Conservation (phyloP, 2,888 invertebrate genomes). For the Candidula unifasciata region DNA sequence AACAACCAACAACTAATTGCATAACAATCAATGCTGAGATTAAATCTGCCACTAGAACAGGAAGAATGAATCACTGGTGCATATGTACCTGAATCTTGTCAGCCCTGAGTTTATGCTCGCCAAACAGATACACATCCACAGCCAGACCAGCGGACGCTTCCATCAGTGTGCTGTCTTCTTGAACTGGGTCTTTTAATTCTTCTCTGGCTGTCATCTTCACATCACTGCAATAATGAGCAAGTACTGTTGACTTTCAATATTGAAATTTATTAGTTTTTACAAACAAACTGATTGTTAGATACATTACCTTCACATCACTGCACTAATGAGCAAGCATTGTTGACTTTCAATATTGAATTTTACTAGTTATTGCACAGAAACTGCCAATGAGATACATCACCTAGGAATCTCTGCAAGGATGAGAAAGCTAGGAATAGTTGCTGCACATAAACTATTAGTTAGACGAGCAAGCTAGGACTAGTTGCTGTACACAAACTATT, state of each 20-base stretch:
- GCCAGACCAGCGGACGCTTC: slow-evolving; percentile 23
- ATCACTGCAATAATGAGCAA: slow-evolving; percentile 1
- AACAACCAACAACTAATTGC: too few species aligned
- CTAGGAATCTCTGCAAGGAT: slow-evolving; percentile 18
- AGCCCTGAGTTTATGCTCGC: slow-evolving; percentile 18
- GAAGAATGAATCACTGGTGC: not conserved
- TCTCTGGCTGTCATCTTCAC: slow-evolving; percentile 27
- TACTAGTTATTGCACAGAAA: too few species aligned
- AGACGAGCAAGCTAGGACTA: too few species aligned
- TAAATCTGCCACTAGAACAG: not conserved
- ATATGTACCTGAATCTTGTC: slow-evolving; percentile 14
- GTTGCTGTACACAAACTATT: too few species aligned
- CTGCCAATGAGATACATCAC: too few species aligned
- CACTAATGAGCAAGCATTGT: too few species aligned
- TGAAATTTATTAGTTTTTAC: too few species aligned
- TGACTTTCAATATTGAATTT: too few species aligned
- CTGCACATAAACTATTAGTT: not conserved
- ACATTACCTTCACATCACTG: too few species aligned
- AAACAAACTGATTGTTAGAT: too few species aligned
- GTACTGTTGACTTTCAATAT: too few species aligned
- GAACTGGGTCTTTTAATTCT: slow-evolving; percentile 16
- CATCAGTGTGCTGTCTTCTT: slow-evolving; percentile 25
- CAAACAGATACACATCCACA: slow-evolving; percentile 42
- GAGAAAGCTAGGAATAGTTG: not conserved
- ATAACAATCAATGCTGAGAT: not conserved